These are phyloP conservation scores for Philopotamus ludificatus DNA, from an alignment of 1,140 invertebrate genomes.

Conservation along the genomic window DNA sequence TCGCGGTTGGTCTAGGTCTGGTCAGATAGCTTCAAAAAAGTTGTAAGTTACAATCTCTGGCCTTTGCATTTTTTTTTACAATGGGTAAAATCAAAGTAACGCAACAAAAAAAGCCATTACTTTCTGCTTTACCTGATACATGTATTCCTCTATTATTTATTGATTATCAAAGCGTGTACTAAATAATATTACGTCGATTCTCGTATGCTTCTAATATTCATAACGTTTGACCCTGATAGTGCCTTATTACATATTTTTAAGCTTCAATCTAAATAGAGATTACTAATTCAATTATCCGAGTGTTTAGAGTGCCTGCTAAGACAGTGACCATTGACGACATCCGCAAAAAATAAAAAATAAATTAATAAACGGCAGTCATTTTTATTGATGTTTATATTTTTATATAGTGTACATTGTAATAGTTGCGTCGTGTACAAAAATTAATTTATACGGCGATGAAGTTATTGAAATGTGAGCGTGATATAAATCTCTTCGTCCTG, in stretches of 20 bases:
- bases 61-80: too few species aligned
- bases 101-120: too few species aligned
- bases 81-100: too few species aligned
- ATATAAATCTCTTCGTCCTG: neutral
- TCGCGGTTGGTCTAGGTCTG: too few species aligned
- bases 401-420: neutral
- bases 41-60: too few species aligned
- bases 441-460: neutral
- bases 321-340: neutral
- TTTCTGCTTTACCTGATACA: too few species aligned
- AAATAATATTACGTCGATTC: too few species aligned
- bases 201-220: too few species aligned
- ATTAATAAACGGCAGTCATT: slow-evolving; percentile 5
- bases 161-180: too few species aligned
- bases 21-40: too few species aligned
- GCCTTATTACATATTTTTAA: neutral
- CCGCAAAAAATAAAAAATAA: neutral
- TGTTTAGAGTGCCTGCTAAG: neutral
- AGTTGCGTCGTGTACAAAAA: neutral
- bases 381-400: slow-evolving; percentile 6
- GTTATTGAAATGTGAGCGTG: neutral
- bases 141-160: too few species aligned
- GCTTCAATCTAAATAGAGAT: slow-evolving; percentile 2
- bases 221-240: neutral
- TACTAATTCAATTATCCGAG: too few species aligned